Evolutionary conservation across 1,140 invertebrate genomes (phyloP), one percentile per base, ranked within the genome.

Genomic region (Delia radicum): DNA sequence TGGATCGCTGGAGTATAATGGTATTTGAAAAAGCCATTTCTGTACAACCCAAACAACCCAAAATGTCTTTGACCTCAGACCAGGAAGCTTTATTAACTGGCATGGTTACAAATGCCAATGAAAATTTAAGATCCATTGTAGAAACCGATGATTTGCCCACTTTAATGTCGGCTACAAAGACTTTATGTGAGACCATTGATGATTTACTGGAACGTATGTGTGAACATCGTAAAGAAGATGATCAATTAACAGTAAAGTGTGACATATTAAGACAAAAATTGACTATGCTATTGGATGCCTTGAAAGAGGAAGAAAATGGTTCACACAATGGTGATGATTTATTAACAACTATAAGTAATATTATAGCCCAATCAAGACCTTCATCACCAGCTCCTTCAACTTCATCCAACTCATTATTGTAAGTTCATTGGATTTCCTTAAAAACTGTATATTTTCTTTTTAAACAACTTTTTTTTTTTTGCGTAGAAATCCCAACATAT

Each of bases 1-100:
- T 99, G 29, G 97, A 99, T 87, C 92, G 96, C 78, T 97, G 95
- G 95, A 95, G 95, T 81, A 94, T 97, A 81, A 94, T 97, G 95
- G 94, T 95, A 2, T 97, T 95, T 81, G 93, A 94, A 86, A 90
- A 93, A 31, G 90, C 91, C 48, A 90, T 94, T 79, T 89, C 91
- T 7, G 86, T 92, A 74, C 76, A 74, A 29, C 83, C 83, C 5
- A 87, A 88, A 27, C 81, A 83, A 71, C 87, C 88, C 15, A 91
- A 90, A 82, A 87, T 88, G 81, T 90, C 88, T 24, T 82, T 90
- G 71, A 90, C 88, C 76, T 87, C 82, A 10, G 89, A 88, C 78
- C 84, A 87, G 13, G 89, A 90, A 24, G 87, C 87, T 0, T 82
- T 91, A 74, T 87, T 90, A 4, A 87, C 90, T 15, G 87, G 91